Evolutionary conservation across 2,888 invertebrate genomes (phyloP).

Genomic region (Mythimna albipuncta): DNA sequence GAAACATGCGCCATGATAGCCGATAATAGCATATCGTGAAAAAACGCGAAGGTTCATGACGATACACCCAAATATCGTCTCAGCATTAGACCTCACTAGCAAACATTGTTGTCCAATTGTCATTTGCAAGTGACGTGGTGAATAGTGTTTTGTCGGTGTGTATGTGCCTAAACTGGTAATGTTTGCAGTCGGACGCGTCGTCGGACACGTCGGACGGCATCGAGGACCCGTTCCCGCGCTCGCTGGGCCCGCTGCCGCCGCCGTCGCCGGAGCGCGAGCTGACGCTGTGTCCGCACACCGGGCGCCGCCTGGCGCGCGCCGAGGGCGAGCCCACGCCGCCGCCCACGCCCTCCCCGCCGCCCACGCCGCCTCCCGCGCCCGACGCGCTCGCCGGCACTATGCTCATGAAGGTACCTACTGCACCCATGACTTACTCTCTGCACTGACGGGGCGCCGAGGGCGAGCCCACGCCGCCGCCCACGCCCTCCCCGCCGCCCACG

Average conservation of each 20-base stretch:
- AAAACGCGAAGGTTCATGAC: no score
- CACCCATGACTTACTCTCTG: background rate
- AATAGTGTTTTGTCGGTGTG: background rate
- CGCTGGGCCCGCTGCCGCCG: constrained; percentile 87
- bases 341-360: constrained; percentile 87
- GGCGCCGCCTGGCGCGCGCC: constrained; percentile 89
- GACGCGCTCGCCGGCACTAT: constrained; percentile 72
- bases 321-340: constrained; percentile 92
- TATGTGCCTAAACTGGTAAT: background rate
- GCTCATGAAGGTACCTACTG: constrained; percentile 83
- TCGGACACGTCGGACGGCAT: constrained; percentile 91
- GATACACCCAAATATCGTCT: no score
- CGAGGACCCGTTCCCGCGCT: constrained; percentile 91
- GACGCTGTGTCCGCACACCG: constrained; percentile 91
- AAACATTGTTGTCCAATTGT: background rate
- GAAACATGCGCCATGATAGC: no score
- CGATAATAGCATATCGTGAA: no score
- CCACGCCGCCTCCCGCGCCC: constrained; percentile 70
- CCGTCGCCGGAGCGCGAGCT: constrained; percentile 92
- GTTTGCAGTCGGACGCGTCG: constrained; percentile 78
- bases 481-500: constrained; percentile 84
- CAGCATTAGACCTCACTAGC: background rate
- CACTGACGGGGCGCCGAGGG: constrained; percentile 85
- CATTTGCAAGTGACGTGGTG: no score
- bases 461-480: constrained; percentile 91